Base-by-base conservation (phyloP, 2,113 vertebrate species). In the Hepsetus odoe region DNA sequence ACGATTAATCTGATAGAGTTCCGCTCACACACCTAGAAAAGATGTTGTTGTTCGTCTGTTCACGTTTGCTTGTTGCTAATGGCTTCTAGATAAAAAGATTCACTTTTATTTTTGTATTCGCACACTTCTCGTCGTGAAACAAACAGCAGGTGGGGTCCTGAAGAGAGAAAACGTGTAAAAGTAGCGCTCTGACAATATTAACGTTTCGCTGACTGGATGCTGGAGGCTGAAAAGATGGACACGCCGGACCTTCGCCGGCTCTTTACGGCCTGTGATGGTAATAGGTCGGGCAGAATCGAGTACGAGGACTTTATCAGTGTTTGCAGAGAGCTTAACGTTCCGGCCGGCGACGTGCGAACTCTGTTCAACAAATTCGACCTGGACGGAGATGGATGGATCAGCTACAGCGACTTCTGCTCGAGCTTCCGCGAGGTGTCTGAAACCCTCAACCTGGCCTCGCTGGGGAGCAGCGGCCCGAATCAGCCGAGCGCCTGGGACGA, bases 191-290 rank as follows among this genome's bases (percentile, higher is more conserved):
- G n/a, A n/a, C n/a, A n/a, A n/a, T n/a, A n/a, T 38, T 38, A 38
- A 4, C 35, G 35, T 5, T 9, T 38, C n/a, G 6, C 42, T 44
- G 16, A 14, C 49, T 51, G 49, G 49, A 6, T 8, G 4, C 49
- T 8, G 20, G 20, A 24, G 4, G 1, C 51, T 10, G 22, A 58
- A 59, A 69, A 11, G 0, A 91, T 91, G 91, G 84, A 89, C n/a
- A 74, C 64, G 62, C 75, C 81, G 2, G 86, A 84, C 26, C 86
- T 94, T 0, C 81, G 72, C 44, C 90, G 89, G n/a, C 79, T 94
- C 0, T 94, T 94, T 61, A 90, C 90, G 1, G 90, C 91, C 0
- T 94, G 94, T 20, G 94, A 94, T 35, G 84, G 93, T 72, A 91
- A 94, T 79, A 90, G 85, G 24, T 92, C 92, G 3, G 93, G 94